Evolutionary conservation across 2,888 invertebrate species (phyloP), one percentile per base, ranked within the genome.

Genomic region (Chirona hameri): DNA sequence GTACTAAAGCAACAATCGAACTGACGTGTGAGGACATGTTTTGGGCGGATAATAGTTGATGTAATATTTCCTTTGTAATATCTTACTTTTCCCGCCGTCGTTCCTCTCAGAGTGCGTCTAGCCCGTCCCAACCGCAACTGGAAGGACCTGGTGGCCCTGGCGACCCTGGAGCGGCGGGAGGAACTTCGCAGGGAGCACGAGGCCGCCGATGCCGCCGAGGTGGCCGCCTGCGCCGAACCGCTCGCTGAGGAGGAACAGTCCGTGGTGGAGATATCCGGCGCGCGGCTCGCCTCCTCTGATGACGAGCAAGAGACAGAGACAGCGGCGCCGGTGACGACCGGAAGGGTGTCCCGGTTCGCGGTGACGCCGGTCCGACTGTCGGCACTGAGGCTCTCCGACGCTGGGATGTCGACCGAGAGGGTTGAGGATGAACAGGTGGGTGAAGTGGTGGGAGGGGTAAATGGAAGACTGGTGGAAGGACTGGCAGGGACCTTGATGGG

Each of bases 101-200:
- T 39, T 18, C 72, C 39, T 29, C 80, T 29, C 80, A 80, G 80
- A 29, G 80, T 55, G n/a, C 80, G 80, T 0, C 52, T 80, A 21
- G 1, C 14, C 1, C 48, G 80, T 3, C 52, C 48, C 15, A 80
- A 55, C 52, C 52, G 80, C 5, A 55, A 52, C 80, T 80, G 80
- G 80, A 48, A 55, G 55, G 52, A 80, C 27, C 52, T 80, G 52
- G 80, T 80, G 52, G 80, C 52, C 15, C 80, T 80, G 80, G 80
- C 80, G 27, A 52, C 52, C 48, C 27, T 48, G 1, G 80, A 80
- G 29, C n/a, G 24, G 14, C 27, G 21, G 52, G 52, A 52, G 27
- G 55, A 55, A 18, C 52, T 27, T 4, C 80, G 27, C 4, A 52
- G 55, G 2, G n/a, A 80, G 52, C 80, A 80, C 15, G 55, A 29